Evolutionary conservation across 2,797 vertebrate genomes (phyloP).

Genomic region (Diglossa cyanea): DNA sequence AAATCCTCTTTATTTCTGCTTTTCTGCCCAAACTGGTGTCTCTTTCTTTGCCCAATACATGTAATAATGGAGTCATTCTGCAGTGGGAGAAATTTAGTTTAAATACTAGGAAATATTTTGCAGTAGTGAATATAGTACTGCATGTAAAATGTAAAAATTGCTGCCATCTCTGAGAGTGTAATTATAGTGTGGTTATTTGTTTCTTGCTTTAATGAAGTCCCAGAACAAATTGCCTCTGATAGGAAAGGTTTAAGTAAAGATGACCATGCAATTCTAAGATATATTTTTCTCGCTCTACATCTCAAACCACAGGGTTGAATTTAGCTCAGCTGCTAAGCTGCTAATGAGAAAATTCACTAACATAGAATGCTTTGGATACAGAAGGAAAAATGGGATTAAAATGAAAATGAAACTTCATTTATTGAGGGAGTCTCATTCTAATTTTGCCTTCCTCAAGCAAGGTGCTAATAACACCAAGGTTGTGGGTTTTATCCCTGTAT

Average conservation of each 20-base stretch:
- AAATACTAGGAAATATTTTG: not conserved
- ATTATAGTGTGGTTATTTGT: not conserved
- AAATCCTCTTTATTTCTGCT: not conserved
- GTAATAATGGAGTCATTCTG: not conserved
- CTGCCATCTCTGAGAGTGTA: not conserved
- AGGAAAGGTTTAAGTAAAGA: not conserved
- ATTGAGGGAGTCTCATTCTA: not conserved
- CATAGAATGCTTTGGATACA: not conserved
- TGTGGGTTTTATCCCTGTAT: not conserved
- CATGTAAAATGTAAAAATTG: not conserved
- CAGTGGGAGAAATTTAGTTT: not conserved
- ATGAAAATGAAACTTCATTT: not conserved
- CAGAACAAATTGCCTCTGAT: not conserved
- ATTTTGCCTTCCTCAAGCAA: not conserved
- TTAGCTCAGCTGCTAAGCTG: not conserved
- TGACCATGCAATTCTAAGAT: not conserved
- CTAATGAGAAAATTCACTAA: not conserved
- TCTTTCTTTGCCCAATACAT: not conserved
- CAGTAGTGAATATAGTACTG: not conserved
- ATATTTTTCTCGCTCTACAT: not conserved
- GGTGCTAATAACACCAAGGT: not conserved
- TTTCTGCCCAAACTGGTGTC: not conserved
- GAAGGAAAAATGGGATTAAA: not conserved
- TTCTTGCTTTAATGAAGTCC: not conserved
- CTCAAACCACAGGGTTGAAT: not conserved